phyloP scores from a whole-genome alignment of 1,140 invertebrate species.

The Lasioglossum baleicum region DNA sequence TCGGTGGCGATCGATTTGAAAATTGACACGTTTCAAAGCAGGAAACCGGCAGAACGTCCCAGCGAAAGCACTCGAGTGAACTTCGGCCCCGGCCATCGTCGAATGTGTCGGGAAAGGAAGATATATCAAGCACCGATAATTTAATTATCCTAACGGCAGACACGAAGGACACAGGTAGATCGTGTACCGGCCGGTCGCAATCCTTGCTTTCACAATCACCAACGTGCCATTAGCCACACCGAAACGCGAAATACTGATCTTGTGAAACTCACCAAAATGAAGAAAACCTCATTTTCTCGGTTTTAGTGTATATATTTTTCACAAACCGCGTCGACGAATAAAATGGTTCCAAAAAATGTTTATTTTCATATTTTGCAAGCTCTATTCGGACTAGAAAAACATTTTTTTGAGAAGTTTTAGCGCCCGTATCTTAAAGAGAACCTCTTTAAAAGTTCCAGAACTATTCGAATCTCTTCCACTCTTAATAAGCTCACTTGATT shows the following conservation, averaged over 20 bases:
- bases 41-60: constrained; percentile 23
- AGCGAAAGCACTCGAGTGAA: constrained; percentile 7
- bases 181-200: constrained; percentile 17
- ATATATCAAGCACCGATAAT: constrained; percentile 59
- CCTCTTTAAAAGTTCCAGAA: too few relatives aligned
- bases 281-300: too few relatives aligned
- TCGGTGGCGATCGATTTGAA: constrained; percentile 53
- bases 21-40: constrained; percentile 60
- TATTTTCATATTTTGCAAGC: too few relatives aligned
- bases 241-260: background rate
- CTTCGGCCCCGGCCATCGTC: constrained; percentile 8
- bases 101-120: constrained; percentile 38
- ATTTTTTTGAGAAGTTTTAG: too few relatives aligned
- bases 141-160: constrained; percentile 48
- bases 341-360: too few relatives aligned
- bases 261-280: too few relatives aligned
- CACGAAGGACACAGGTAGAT: constrained; percentile 23
- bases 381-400: too few relatives aligned
- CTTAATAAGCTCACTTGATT: too few relatives aligned
- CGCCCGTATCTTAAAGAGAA: too few relatives aligned
- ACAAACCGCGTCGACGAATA: too few relatives aligned
- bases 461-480: too few relatives aligned
- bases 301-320: too few relatives aligned
- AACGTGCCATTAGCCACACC: constrained; percentile 5
- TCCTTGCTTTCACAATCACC: constrained; percentile 22